These are phyloP conservation scores for Palaemon carinicauda DNA, from an alignment of 1,140 invertebrate species.

Conservation along the genomic window DNA sequence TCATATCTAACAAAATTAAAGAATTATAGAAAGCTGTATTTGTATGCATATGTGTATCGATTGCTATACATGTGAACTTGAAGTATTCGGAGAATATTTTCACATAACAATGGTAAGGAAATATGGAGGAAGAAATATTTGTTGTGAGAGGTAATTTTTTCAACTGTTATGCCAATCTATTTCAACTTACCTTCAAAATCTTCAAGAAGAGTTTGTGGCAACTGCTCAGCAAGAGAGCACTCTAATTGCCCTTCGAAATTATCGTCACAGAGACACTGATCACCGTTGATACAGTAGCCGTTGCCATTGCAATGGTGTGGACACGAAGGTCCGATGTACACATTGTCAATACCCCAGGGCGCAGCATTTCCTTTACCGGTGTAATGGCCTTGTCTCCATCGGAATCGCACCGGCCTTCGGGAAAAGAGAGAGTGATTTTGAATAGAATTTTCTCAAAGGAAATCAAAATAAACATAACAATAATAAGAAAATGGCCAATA, in stretches of 20 bases:
- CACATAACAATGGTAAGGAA: too few species aligned
- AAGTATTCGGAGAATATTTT: too few species aligned
- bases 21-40: not conserved
- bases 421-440: not conserved
- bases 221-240: constrained; percentile 60
- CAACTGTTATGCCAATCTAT: not conserved
- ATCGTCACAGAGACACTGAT: constrained; percentile 65
- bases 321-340: constrained; percentile 67
- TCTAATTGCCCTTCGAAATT: constrained; percentile 62
- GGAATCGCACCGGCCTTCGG: constrained; percentile 63
- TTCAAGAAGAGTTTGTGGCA: constrained; percentile 63
- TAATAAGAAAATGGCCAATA: too few species aligned
- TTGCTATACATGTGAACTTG: too few species aligned
- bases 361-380: constrained; percentile 62
- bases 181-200: constrained; percentile 63
- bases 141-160: too few species aligned
- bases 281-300: constrained; percentile 65
- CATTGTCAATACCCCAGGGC: constrained; percentile 66
- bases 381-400: constrained; percentile 67
- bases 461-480: too few species aligned
- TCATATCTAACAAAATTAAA: too few species aligned
- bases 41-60: too few species aligned
- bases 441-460: not conserved
- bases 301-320: constrained; percentile 66
- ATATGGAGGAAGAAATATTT: too few species aligned